Conservation (phyloP, 2,888 invertebrate species). For the Neelides folsomi region DNA sequence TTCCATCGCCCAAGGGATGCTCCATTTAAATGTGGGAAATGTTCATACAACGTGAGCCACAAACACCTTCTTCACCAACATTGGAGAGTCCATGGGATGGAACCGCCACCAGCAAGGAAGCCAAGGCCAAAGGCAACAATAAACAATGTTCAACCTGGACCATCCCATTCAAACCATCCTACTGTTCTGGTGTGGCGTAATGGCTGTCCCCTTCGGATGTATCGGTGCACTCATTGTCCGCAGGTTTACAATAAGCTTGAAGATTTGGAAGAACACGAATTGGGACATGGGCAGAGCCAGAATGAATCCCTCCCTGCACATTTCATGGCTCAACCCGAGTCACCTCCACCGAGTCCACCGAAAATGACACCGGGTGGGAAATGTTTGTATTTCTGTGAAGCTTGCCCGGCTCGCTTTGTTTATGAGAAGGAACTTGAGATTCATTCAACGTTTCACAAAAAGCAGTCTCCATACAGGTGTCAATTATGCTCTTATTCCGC, state of each 20-base stretch:
- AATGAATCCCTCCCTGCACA: too few relatives aligned
- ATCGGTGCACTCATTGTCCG: slow-evolving; percentile 70
- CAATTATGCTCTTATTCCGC: slow-evolving; percentile 64
- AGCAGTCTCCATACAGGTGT: slow-evolving; percentile 53
- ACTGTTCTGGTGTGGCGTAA: slow-evolving; percentile 59
- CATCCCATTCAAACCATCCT: slow-evolving; percentile 8
- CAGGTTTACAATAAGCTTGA: slow-evolving; percentile 67
- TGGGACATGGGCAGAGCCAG: slow-evolving; percentile 1
- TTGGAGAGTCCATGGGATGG: slow-evolving; percentile 56
- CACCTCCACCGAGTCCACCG: not conserved
- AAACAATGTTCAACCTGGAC: not conserved
- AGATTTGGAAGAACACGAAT: slow-evolving; percentile 67
- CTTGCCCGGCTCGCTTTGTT: slow-evolving; percentile 72
- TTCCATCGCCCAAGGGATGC: slow-evolving; percentile 62
- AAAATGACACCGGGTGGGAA: slow-evolving; percentile 12
- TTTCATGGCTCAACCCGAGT: not conserved
- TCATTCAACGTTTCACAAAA: slow-evolving; percentile 57
- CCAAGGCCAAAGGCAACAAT: slow-evolving; percentile 8
- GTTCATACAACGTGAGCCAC: slow-evolving; percentile 47
- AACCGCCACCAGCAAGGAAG: slow-evolving; percentile 12
- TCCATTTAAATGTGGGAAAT: slow-evolving; percentile 65
- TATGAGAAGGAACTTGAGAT: slow-evolving; percentile 57
- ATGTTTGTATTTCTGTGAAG: slow-evolving; percentile 54
- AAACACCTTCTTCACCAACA: slow-evolving; percentile 68
- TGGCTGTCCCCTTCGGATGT: slow-evolving; percentile 63